Evolutionary conservation across 2,888 invertebrate species (phyloP), one percentile per base, ranked within the genome.

Genomic region (Lottia gigantea): DNA sequence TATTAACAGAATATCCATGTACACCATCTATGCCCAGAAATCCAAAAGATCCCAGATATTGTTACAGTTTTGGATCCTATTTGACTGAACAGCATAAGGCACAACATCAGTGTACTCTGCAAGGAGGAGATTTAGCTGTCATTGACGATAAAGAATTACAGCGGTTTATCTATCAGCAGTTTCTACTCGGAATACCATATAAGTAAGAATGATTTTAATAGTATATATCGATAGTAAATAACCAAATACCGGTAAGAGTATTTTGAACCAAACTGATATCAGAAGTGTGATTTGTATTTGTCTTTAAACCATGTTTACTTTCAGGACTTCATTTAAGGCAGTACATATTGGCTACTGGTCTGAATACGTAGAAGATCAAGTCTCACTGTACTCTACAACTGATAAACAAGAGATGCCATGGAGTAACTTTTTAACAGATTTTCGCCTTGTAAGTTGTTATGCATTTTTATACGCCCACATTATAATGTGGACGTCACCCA

Each of bases 21-120:
- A 47, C 26, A 55, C 66, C 55, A 66, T 66, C 49, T 14, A 49
- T 26, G 25, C 25, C 31, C 66, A 55, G 55, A 14, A 55, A 55
- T 19, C 55, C 55, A 19, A 55, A 55, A 19, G 19, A 55, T 55
- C 55, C 55, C 3, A 19, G 55, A 23, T 55, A 19, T n/a, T 55
- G 55, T 14, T 55, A 55, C 55, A 23, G 19, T 2, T 19, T 55
- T 11, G 55, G 55, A 12, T 55, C 23, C 11, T 55, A 55, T 19
- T 14, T 14, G 3, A 55, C 12, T 55, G 14, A 12, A 23, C 55
- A 55, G 23, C 8, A 11, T 8, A 4, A 23, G 4, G 55, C 55
- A 11, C 23, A 23, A 14, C 23, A 55, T 23, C 55, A 55, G 14
- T 55, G 55, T 23, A 23, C 11, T 14, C 11, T 55, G 19, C 55